Evolutionary conservation across 2,797 vertebrate genomes (phyloP).

Genomic region (Peromyscus attwateri): DNA sequence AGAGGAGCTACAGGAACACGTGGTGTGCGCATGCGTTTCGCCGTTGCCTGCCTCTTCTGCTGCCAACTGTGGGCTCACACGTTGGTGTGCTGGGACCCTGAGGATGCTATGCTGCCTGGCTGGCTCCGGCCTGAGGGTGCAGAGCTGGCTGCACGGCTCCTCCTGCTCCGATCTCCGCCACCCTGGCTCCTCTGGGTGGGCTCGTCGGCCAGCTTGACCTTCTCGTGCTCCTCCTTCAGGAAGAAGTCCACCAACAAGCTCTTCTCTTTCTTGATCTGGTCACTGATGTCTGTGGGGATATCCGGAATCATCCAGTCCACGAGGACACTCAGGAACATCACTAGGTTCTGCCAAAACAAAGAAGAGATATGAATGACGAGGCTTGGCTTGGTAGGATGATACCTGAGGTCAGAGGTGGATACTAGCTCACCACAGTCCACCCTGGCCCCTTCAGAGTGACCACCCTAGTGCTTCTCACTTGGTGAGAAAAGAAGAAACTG

Average conservation of each 20-base stretch:
- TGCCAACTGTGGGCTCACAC: slow-evolving; percentile 89
- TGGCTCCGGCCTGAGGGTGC: slow-evolving; percentile 89
- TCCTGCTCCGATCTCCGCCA: slow-evolving; percentile 60
- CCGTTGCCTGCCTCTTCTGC: rapidly evolving
- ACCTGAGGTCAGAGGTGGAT: not conserved
- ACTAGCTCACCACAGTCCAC: too few relatives aligned
- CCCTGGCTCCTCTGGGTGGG: slow-evolving; percentile 55
- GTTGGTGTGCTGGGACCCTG: slow-evolving; percentile 92
- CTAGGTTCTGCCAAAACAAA: slow-evolving; percentile 92
- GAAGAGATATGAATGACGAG: not conserved
- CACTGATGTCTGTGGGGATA: slow-evolving; percentile 96
- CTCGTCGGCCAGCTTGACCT: slow-evolving; percentile 92
- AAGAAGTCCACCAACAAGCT: slow-evolving; percentile 95
- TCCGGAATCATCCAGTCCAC: slow-evolving; percentile 99
- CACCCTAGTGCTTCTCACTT: not conserved
- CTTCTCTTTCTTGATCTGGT: slow-evolving; percentile 97
- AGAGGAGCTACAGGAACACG: not conserved
- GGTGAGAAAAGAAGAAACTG: not conserved
- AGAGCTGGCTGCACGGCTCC: slow-evolving; percentile 92
- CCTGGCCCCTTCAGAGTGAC: rapidly evolving
- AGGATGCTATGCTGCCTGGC: slow-evolving; percentile 86
- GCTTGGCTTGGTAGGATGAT: not conserved
- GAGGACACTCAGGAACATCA: slow-evolving; percentile 96
- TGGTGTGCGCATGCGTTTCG: rapidly evolving
- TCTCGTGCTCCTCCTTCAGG: slow-evolving; percentile 96